Evolutionary conservation across 2,888 invertebrate species (phyloP).

Genomic region (Cryptus armator): DNA sequence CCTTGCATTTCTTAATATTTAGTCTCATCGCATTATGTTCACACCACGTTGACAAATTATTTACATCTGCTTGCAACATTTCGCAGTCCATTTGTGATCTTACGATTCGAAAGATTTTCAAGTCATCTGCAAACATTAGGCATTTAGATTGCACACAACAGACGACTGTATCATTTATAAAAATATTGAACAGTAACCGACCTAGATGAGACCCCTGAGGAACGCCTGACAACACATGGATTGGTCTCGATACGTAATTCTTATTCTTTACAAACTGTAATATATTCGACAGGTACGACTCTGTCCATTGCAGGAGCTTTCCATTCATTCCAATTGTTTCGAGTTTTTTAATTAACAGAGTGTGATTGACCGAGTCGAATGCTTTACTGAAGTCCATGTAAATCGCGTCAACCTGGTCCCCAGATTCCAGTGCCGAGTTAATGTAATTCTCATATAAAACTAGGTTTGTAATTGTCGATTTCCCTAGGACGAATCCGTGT

Average conservation of each 20-base stretch:
- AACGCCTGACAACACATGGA: too few species aligned
- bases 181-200: not conserved
- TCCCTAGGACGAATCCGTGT: too few species aligned
- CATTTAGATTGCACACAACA: slow-evolving; percentile 3
- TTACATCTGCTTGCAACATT: not conserved
- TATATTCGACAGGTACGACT: not conserved
- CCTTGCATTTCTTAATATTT: slow-evolving; percentile 4
- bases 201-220: too few species aligned
- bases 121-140: not conserved
- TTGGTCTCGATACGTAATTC: not conserved
- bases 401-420: not conserved
- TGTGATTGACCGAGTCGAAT: not conserved
- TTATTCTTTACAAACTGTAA: slow-evolving; percentile 2
- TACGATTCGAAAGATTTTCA: not conserved
- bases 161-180: not conserved
- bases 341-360: not conserved
- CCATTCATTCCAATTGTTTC: not conserved
- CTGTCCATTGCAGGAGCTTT: not conserved
- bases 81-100: not conserved
- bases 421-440: not conserved
- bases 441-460: not conserved
- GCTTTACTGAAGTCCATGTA: slow-evolving; percentile 34
- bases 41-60: not conserved
- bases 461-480: not conserved
- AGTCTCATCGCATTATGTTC: not conserved